phyloP scores from a whole-genome alignment of 2,797 vertebrate species.

The Erpetoichthys calabaricus region DNA sequence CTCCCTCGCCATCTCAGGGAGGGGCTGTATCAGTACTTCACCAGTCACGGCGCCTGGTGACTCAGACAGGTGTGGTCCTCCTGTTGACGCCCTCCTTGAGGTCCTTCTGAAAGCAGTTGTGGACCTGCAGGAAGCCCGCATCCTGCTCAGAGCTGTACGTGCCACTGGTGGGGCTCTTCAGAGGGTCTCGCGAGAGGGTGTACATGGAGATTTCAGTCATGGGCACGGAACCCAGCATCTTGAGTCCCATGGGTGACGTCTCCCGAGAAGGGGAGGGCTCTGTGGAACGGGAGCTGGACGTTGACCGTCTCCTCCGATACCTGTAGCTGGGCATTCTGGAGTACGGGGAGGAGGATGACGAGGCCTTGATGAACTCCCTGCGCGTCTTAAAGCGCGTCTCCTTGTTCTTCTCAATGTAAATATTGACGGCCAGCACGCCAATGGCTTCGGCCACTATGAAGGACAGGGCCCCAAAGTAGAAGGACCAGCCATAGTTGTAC shows the following conservation, averaged over 20 bases:
- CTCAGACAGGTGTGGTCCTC: slow-evolving; percentile 82
- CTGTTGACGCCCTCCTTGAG: slow-evolving; percentile 75
- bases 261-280: slow-evolving; percentile 76
- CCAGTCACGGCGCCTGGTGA: too few species aligned
- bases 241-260: slow-evolving; percentile 66
- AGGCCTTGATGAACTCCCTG: slow-evolving; percentile 66
- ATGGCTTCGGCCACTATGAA: slow-evolving; percentile 90
- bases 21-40: too few species aligned
- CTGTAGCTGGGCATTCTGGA: slow-evolving; percentile 84
- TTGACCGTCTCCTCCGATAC: slow-evolving; percentile 68
- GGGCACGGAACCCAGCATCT: slow-evolving; percentile 63
- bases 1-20: too few species aligned
- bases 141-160: slow-evolving; percentile 76
- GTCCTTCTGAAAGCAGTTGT: slow-evolving; percentile 86
- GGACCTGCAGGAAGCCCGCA: slow-evolving; percentile 74
- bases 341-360: slow-evolving; percentile 66
- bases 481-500: slow-evolving; percentile 93
- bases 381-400: slow-evolving; percentile 67
- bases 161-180: slow-evolving; percentile 58
- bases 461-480: slow-evolving; percentile 89
- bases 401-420: slow-evolving; percentile 93
- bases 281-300: slow-evolving; percentile 77
- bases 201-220: slow-evolving; percentile 87
- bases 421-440: slow-evolving; percentile 86
- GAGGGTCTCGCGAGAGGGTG: slow-evolving; percentile 66